phyloP scores from a whole-genome alignment of 2,797 vertebrate genomes.

The Buceros bicornis region DNA sequence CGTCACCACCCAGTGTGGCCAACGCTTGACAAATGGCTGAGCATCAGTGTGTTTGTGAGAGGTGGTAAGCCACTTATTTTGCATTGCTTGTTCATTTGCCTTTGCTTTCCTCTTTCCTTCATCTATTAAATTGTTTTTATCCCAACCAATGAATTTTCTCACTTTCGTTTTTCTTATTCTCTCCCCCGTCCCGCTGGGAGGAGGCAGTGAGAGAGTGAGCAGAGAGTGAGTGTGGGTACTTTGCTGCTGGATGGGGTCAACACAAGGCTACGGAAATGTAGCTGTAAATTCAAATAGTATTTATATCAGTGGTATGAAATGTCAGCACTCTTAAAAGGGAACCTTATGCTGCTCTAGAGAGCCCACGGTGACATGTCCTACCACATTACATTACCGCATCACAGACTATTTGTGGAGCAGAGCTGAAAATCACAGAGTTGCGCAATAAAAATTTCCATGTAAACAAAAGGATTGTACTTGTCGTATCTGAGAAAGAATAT shows the following conservation, averaged over 20 bases:
- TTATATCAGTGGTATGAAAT: not conserved
- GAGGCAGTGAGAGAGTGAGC: not conserved
- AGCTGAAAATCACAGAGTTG: not conserved
- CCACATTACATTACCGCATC: not conserved
- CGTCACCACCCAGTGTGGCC: accelerated
- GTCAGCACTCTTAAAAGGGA: not conserved
- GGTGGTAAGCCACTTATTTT: not conserved
- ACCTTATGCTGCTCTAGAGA: not conserved
- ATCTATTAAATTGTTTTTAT: not conserved
- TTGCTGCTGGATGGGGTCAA: not conserved
- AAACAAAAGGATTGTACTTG: not conserved
- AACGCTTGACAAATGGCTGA: not conserved
- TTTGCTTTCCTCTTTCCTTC: not conserved
- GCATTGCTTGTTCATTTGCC: not conserved
- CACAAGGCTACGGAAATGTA: not conserved
- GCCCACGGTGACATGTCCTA: not conserved
- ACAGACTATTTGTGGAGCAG: not conserved
- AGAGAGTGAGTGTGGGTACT: too few relatives aligned
- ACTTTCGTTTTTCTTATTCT: not conserved
- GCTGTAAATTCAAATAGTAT: not conserved
- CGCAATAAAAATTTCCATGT: not conserved
- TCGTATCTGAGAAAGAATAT: not conserved
- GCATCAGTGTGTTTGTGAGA: not conserved
- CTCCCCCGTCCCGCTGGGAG: not conserved
- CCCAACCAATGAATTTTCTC: not conserved